Evolutionary conservation across 2,888 invertebrate genomes (phyloP), one percentile per base, ranked within the genome.

Genomic region (Epistrophe eligans): DNA sequence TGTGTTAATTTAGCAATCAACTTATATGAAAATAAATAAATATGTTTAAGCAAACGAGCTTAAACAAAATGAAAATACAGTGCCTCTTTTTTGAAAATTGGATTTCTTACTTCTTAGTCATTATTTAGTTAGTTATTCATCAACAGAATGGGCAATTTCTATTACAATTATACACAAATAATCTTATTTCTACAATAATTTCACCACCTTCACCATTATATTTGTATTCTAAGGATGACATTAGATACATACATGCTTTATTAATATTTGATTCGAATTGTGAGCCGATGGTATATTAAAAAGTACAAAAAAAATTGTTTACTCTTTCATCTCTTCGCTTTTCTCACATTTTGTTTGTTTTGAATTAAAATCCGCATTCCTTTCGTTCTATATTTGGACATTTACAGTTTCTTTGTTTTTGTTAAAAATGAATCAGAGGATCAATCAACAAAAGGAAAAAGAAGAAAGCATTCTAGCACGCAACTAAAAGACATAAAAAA

Each of bases 401-500:
- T 76, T 62, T 60, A 64, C 58, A 58, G 66, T 79, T 60, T 77
- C 52, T 62, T 45, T 55, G 62, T 48, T 64, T 35, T 82, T 71
- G 15, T 24, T 70, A 60, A 60, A 24, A 45, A 50, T 35, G 62
- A 77, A 85, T 71, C 55, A 76, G 55, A 76, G 24, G 67, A 32
- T 38, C 50, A 67, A 76, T 73, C 67, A 74, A 80, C 71, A 72
- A 57, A 58, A 58, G 13, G 64, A 50, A 62, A 64, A 71, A 67
- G 55, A 74, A 50, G 43, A 74, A 64, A 82, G 48, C 82, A 73
- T 40, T 71, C 70, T 87, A 87, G 87, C 83, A 87, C 60, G 76
- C 66, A 87, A 87, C 87, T 87, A 87, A 82, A 85, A 82, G 66
- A 83, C 70, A 77, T 40, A 79, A 83, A 70, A 83, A 76, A 66